Evolutionary conservation across 2,888 invertebrate genomes (phyloP), one percentile per base, ranked within the genome.

Genomic region (Drosophila borealis): DNA sequence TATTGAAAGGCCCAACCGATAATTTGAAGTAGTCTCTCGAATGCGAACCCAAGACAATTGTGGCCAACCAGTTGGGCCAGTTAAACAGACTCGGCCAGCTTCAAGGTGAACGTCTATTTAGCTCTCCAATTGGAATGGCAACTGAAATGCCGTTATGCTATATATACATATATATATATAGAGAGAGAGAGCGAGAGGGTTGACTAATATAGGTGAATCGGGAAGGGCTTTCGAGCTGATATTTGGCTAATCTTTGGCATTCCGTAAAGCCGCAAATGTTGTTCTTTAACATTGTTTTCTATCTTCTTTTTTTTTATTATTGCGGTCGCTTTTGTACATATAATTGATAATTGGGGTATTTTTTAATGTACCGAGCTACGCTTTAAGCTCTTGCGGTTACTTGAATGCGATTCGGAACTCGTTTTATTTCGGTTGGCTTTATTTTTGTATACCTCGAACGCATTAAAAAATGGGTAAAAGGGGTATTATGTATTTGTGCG

Each of bases 281-380:
- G 17, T 17, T 17, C 54, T 19, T 34, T 34, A 19, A 19, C 34
- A 54, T 34, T 45, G 59, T 48, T 56, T 65, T 44, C 25, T 25
- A 5, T 25, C 0, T 57, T 46, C 49, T 13, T 59, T 53, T 65
- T 62, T 63, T 13, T 59, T 53, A 56, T 67, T 63, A 78, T 73
- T 78, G 67, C 61, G 78, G 62, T 78, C 77, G 60, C 71, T 70
- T 61, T 76, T 56, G 65, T 64, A 50, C n/a, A 29, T 17, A 17
- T 17, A 17, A n/a, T n/a, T 17, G 2, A 17, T 17, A 17, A 17
- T 17, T 17, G 17, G 25, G 25, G 8, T n/a, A n/a, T n/a, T 11
- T 29, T 9, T 44, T 36, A n/a, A 25, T 45, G 10, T 14, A 11
- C 3, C 10, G 14, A 19, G 25, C 13, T 17, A 10, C 21, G 34